Base-by-base conservation (phyloP, 2,797 vertebrate species). In the Enteromius paludinosus region DNA sequence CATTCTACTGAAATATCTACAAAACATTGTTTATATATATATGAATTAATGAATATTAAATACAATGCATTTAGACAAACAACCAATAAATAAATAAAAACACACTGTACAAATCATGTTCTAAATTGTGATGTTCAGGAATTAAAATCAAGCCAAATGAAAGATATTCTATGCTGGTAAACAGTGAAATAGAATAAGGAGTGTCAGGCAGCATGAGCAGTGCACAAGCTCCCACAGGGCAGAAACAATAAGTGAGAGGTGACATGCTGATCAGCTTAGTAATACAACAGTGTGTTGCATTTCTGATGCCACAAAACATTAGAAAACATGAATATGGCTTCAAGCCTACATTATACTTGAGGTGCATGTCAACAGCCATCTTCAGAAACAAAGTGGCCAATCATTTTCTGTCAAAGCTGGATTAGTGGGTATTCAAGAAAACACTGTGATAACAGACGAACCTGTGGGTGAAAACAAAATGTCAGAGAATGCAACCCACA, bases 221-320 rank as follows among this genome's bases (percentile, higher is more conserved):
- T 72, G 59, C 71, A 68, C n/a, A 45, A 41, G 25, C n/a, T 28
- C 82, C 84, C 71, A 78, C 59, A 80, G 56, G 64, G 54, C 17
- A 69, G 54, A 61, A 74, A 59, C 70, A 81, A 59, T 83, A 86
- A 86, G 49, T 56, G 79, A 79, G 73, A 83, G 30, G 59, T 72
- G 30, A 65, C 65, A 28, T 41, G 69, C 70, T 78, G 45, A 56
- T 72, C 25, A 43, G 47, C 52, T 62, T 18, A 30, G 28, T 59
- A 38, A n/a, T 61, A 18, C 68, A 59, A n/a, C 41, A 62, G 38
- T 62, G 54, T 25, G 56, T 33, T 81, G 28, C 41, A 62, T 47
- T 73, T 81, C 10, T 73, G 1, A 81, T 80, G 56, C 54, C 54
- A 64, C 10, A 35, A 49, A 81, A 72, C 43, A 43, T 28, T 11